These are phyloP conservation scores for Actinopyga echinites DNA, from an alignment of 53 echinoderm and acorn worm species.

Conservation along the genomic window DNA sequence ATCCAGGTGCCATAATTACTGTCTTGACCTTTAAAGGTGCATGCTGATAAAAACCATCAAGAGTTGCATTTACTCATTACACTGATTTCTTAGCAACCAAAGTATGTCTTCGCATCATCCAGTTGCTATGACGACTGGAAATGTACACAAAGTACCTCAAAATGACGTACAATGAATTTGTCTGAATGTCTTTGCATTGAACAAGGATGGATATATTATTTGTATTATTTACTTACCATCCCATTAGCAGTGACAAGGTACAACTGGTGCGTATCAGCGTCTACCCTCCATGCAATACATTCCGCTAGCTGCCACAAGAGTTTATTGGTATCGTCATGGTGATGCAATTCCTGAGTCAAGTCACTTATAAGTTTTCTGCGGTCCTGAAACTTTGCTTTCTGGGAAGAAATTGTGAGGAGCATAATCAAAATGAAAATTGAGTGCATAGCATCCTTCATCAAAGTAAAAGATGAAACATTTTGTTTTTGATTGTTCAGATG, in stretches of 20 bases:
- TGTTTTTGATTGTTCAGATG: too few species aligned
- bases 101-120: neutral
- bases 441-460: neutral
- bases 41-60: too few species aligned
- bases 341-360: conserved; percentile 80
- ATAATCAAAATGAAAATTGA: neutral
- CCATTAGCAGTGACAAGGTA: conserved; percentile 84
- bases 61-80: neutral
- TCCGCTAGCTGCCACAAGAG: conserved; percentile 76
- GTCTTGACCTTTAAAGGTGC: too few species aligned
- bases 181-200: too few species aligned
- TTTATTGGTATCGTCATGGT: conserved; percentile 60
- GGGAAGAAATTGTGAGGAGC: neutral
- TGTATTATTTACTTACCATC: conserved; percentile 53
- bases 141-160: too few species aligned
- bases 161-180: too few species aligned
- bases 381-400: conserved; percentile 67
- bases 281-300: conserved; percentile 72
- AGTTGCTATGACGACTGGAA: conserved; percentile 1
- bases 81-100: neutral
- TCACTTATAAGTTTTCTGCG: conserved; percentile 84
- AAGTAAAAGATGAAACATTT: too few species aligned
- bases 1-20: too few species aligned
- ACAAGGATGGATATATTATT: neutral
- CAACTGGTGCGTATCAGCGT: conserved; percentile 76